Evolutionary conservation across 2,797 vertebrate genomes (phyloP).

Genomic region (Lycodopsis pacificus): DNA sequence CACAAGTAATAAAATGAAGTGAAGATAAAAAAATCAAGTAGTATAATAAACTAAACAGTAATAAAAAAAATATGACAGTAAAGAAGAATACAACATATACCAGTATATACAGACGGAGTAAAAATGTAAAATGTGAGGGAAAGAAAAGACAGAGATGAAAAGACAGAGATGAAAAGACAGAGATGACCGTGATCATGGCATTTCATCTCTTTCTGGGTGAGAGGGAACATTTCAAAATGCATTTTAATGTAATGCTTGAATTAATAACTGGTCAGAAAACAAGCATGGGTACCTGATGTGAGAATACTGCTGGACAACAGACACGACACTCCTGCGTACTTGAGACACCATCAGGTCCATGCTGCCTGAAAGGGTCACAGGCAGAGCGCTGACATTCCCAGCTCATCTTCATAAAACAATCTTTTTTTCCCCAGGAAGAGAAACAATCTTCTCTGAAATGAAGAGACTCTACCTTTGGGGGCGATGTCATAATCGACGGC

Average conservation of each 20-base stretch:
- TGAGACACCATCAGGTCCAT: slow-evolving; percentile 94
- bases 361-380: slow-evolving; percentile 79
- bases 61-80: too few species aligned
- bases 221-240: neutral
- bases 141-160: too few species aligned
- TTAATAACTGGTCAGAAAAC: neutral
- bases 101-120: too few species aligned
- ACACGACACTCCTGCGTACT: slow-evolving; percentile 86
- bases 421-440: accelerated
- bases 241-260: neutral
- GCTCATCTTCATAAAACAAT: slow-evolving; percentile 16
- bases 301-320: slow-evolving; percentile 84
- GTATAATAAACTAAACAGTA: too few species aligned
- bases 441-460: neutral
- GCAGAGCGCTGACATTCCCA: neutral
- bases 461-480: slow-evolving; percentile 86
- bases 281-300: slow-evolving; percentile 83
- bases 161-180: too few species aligned
- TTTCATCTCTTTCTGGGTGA: neutral
- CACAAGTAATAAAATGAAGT: too few species aligned
- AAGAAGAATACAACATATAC: too few species aligned
- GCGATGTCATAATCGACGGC: slow-evolving; percentile 89
- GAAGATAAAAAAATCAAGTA: too few species aligned
- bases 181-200: neutral
- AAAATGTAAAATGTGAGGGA: too few species aligned